phyloP scores from a whole-genome alignment of 2,113 vertebrate species.

The Calyptomena viridis region DNA sequence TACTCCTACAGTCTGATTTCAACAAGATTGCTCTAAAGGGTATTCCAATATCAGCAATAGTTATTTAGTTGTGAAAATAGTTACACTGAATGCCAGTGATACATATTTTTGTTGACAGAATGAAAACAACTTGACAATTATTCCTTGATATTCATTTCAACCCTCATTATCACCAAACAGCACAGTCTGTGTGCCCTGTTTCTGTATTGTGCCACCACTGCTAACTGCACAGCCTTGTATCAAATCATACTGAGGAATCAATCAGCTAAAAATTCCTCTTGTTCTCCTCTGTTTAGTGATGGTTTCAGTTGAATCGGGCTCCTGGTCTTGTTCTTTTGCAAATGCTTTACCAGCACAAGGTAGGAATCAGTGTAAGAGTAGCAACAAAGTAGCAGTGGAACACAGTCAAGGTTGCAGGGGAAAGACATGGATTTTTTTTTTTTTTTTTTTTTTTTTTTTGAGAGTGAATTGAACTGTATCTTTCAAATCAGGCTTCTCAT shows the following conservation, averaged over 20 bases:
- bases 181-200: not conserved
- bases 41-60: not conserved
- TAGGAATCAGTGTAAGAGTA: not conserved
- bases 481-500: not conserved
- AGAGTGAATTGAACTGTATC: not conserved
- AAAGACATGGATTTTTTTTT: no score
- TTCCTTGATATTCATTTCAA: not conserved
- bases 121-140: not conserved
- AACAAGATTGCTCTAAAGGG: not conserved
- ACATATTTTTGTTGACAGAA: not conserved
- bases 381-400: not conserved
- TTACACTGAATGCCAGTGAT: not conserved
- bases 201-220: not conserved
- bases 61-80: not conserved
- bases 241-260: not conserved
- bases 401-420: accelerated
- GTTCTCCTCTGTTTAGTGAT: not conserved
- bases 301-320: not conserved
- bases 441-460: no score
- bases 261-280: not conserved
- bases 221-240: not conserved
- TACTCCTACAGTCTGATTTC: not conserved
- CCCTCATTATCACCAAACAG: not conserved
- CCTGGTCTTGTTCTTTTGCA: not conserved
- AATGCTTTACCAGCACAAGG: not conserved